A percentile compares a stretch with the other conserved stretches of the same genome.
Evolutionary conservation across 2,797 vertebrate species (phyloP).

Genomic region (Hafferia zeledoni): DNA sequence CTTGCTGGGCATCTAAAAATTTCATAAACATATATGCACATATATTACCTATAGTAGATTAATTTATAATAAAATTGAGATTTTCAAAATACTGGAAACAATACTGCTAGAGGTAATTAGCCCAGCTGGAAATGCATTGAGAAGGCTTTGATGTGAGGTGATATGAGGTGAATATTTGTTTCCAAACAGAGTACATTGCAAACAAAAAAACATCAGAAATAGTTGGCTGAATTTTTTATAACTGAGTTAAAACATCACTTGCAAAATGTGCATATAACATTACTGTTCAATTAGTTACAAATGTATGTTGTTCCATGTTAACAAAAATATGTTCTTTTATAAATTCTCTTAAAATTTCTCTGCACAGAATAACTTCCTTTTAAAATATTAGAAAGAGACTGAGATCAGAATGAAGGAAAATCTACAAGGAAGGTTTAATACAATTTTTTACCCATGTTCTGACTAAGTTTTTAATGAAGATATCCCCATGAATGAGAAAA

Average conservation of each 20-base stretch:
- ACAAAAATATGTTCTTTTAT: not conserved
- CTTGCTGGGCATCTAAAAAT: not conserved
- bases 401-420: not conserved
- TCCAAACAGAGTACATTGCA: not conserved
- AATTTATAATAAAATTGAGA: not conserved
- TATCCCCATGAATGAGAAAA: not conserved
- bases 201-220: not conserved
- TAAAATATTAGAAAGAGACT: not conserved
- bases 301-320: not conserved
- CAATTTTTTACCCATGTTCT: not conserved
- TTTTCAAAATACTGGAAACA: not conserved
- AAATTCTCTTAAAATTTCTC: not conserved
- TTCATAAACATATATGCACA: not conserved
- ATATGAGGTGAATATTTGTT: not conserved
- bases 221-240: not conserved
- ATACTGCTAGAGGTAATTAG: not conserved
- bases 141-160: not conserved
- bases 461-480: not conserved
- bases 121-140: not conserved
- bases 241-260: not conserved
- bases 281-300: not conserved
- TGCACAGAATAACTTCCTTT: not conserved
- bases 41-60: not conserved
- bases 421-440: not conserved
- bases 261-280: not conserved